Evolutionary conservation across 1,140 invertebrate species (phyloP).

Genomic region (Diachasma alloeum): DNA sequence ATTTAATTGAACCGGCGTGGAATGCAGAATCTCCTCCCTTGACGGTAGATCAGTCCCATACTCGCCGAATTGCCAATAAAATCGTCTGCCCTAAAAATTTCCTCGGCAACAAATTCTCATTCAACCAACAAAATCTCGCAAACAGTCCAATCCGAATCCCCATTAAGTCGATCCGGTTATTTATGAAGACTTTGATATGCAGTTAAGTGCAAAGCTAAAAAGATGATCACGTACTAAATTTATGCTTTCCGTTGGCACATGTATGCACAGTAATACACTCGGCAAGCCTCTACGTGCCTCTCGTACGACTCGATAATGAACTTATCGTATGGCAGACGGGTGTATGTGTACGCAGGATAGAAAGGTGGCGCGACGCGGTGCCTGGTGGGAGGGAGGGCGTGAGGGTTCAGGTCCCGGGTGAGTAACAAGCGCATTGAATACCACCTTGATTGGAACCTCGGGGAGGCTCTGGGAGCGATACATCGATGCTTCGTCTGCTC

Average conservation of each 20-base stretch:
- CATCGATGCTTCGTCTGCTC: slow-evolving; percentile 33
- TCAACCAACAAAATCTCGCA: not conserved
- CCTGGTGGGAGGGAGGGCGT: not conserved
- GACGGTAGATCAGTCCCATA: no score
- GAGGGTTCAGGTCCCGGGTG: slow-evolving; percentile 17
- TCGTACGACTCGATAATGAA: slow-evolving; percentile 40
- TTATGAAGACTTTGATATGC: not conserved
- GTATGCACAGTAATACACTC: not conserved
- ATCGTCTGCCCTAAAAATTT: no score
- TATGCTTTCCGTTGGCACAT: not conserved
- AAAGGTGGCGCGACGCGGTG: not conserved
- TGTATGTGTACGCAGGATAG: not conserved
- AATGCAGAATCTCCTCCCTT: no score
- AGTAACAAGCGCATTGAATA: slow-evolving; percentile 53
- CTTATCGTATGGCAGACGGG: slow-evolving; percentile 33
- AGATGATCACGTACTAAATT: not conserved
- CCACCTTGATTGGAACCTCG: slow-evolving; percentile 50
- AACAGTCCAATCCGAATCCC: not conserved
- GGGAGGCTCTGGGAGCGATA: slow-evolving; percentile 40
- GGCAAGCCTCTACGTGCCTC: not conserved
- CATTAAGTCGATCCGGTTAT: not conserved
- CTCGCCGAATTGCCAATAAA: no score
- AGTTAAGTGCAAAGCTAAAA: not conserved
- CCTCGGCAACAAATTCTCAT: no score
- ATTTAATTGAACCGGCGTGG: no score